Percentiles rank a stretch among this genome's conserved stretches.
phyloP scores from a whole-genome alignment of 2,888 invertebrate genomes.

The Drosophila heteroneura region DNA sequence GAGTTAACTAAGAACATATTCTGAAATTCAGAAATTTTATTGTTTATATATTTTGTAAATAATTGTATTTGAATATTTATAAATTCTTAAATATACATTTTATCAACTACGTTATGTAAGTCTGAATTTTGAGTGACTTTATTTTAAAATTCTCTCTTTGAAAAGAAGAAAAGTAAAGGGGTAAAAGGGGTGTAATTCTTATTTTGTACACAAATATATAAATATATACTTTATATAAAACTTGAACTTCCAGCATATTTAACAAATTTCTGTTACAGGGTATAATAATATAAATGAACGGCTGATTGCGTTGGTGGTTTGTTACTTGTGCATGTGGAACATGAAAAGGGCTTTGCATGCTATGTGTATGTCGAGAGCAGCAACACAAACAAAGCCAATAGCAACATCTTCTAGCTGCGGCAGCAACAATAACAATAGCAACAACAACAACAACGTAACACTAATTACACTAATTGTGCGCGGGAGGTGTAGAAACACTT shows the following conservation, averaged over 20 bases:
- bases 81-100: neutral
- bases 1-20: neutral
- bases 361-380: conserved; percentile 25
- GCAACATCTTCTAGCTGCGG: conserved; percentile 26
- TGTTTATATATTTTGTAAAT: neutral
- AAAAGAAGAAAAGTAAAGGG: neutral
- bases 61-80: neutral
- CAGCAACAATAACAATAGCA: conserved; percentile 19
- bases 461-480: conserved; percentile 75
- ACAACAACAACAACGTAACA: conserved; percentile 49
- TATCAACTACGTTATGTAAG: neutral
- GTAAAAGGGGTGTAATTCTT: neutral
- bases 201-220: neutral
- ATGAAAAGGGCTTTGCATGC: conserved; percentile 75
- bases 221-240: neutral
- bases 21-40: neutral
- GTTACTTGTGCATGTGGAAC: conserved; percentile 51
- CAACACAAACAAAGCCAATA: conserved; percentile 19
- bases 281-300: conserved; percentile 52
- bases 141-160: neutral
- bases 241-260: neutral
- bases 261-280: conserved; percentile 14
- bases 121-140: neutral
- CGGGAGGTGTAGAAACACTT: conserved; percentile 71
- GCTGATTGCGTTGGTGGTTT: conserved; percentile 67